These are phyloP conservation scores for Acanthurus leucopareius DNA, from an alignment of 2,797 vertebrate species.

Conservation along the genomic window DNA sequence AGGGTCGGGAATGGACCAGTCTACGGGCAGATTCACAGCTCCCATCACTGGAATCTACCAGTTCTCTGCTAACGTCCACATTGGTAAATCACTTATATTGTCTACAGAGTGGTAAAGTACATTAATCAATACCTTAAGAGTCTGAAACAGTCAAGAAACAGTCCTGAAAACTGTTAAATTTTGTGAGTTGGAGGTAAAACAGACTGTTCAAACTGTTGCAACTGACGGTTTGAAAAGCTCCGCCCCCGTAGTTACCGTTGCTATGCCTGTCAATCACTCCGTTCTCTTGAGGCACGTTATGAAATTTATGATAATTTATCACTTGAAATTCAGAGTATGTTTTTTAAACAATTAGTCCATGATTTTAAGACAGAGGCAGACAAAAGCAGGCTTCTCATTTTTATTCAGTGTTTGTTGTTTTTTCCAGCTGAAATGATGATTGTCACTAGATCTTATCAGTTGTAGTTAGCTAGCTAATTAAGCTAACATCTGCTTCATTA, in stretches of 20 bases:
- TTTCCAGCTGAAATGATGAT: background rate
- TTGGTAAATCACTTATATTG: conserved; percentile 86
- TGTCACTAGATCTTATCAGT: background rate
- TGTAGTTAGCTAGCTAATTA: background rate
- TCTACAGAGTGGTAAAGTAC: background rate
- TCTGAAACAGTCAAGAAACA: background rate
- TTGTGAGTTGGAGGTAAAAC: background rate
- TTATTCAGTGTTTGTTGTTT: background rate
- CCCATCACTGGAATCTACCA: conserved; percentile 95
- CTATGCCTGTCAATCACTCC: background rate
- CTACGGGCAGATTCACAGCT: conserved; percentile 94
- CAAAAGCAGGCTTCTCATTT: background rate
- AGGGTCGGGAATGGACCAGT: conserved; percentile 92
- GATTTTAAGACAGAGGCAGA: background rate
- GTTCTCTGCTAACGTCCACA: conserved; percentile 94
- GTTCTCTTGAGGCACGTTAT: too few species aligned
- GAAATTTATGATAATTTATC: too few species aligned
- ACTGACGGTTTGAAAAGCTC: background rate
- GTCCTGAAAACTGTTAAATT: background rate
- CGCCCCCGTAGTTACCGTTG: background rate
- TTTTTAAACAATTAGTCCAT: background rate
- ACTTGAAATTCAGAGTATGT: background rate
- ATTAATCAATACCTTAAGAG: conserved; percentile 9
- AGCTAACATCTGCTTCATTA: background rate
- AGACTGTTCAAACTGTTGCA: background rate